Evolutionary conservation across 92 coral and sea anemone species (phyloP).

Genomic region (Pocillopora grandis): DNA sequence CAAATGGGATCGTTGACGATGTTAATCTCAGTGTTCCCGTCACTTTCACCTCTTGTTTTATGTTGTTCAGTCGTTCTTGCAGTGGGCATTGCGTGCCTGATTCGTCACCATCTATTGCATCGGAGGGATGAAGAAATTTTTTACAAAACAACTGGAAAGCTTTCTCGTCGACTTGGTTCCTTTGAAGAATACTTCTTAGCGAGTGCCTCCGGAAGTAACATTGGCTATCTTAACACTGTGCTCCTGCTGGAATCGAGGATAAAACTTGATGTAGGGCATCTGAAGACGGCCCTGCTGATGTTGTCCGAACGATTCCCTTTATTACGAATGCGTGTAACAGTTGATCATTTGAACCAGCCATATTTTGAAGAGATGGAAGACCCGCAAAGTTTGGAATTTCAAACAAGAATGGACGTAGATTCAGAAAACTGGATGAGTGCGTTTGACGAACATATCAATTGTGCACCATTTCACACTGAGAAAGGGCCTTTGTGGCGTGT

Average conservation of each 20-base stretch:
- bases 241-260: slow-evolving; percentile 29
- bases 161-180: not conserved
- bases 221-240: not conserved
- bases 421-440: slow-evolving; percentile 25
- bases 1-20: too few species aligned
- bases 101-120: too few species aligned
- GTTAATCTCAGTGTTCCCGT: not conserved
- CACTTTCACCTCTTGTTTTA: too few species aligned
- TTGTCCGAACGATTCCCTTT: slow-evolving; percentile 32
- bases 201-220: not conserved
- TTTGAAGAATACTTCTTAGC: not conserved
- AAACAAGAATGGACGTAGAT: not conserved
- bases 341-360: not conserved
- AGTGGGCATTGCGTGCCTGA: too few species aligned
- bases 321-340: slow-evolving; percentile 37
- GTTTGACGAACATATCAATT: slow-evolving; percentile 28
- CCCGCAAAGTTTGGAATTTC: slow-evolving; percentile 7
- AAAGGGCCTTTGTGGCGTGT: slow-evolving; percentile 53
- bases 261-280: slow-evolving; percentile 17
- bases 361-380: slow-evolving; percentile 41
- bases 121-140: not conserved
- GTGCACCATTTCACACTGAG: not conserved
- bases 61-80: too few species aligned
- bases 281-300: slow-evolving; percentile 23
- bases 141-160: not conserved